phyloP scores from a whole-genome alignment of 1,140 invertebrate species.

The Drosophila fuyamai region DNA sequence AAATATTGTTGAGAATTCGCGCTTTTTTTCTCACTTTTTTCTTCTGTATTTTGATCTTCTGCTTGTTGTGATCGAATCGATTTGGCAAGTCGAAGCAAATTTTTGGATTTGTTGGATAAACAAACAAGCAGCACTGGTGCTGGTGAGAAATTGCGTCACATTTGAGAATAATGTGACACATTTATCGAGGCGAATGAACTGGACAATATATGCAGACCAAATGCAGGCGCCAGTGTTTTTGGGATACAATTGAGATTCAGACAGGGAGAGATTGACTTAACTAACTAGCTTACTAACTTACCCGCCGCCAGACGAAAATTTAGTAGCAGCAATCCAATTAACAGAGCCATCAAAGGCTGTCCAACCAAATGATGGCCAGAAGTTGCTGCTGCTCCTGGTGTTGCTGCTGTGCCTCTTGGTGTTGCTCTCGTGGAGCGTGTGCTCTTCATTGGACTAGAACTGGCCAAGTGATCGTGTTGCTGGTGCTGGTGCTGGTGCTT shows the following conservation, averaged over 20 bases:
- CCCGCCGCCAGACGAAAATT: slow-evolving; percentile 69
- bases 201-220: background rate
- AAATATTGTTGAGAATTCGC: slow-evolving; percentile 7
- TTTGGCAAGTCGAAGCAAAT: slow-evolving; percentile 32
- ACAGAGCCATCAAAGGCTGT: slow-evolving; percentile 74
- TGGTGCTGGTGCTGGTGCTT: slow-evolving; percentile 9
- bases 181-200: slow-evolving; percentile 49
- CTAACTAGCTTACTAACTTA: slow-evolving; percentile 48
- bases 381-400: slow-evolving; percentile 20
- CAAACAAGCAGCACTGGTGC: slow-evolving; percentile 32
- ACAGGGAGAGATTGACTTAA: background rate
- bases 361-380: slow-evolving; percentile 43
- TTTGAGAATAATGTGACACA: slow-evolving; percentile 70
- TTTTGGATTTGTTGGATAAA: slow-evolving; percentile 37
- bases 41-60: slow-evolving; percentile 15
- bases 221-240: slow-evolving; percentile 24
- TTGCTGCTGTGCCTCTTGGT: slow-evolving; percentile 15
- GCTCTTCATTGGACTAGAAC: slow-evolving; percentile 65
- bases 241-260: background rate
- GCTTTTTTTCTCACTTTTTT: background rate
- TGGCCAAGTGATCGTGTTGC: slow-evolving; percentile 50
- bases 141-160: slow-evolving; percentile 71
- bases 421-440: slow-evolving; percentile 42
- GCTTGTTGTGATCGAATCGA: slow-evolving; percentile 33
- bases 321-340: slow-evolving; percentile 80